phyloP scores from a whole-genome alignment of 2,113 vertebrate species.

The Microtus ochrogaster region DNA sequence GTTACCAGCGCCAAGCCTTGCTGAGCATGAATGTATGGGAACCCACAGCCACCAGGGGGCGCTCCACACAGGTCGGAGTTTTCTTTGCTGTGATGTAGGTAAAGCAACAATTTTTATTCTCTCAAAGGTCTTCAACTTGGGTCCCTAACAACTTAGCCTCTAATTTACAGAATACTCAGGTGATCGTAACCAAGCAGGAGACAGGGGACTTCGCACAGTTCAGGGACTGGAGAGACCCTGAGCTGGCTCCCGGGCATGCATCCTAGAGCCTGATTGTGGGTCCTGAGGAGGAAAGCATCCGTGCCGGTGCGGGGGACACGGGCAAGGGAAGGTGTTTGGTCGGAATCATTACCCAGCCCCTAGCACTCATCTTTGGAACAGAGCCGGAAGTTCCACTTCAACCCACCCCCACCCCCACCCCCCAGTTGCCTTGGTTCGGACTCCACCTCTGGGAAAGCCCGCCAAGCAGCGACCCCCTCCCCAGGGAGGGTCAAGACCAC shows the following conservation, averaged over 20 bases:
- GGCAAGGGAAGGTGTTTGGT: neutral
- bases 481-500: too few species aligned
- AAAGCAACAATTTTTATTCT: neutral
- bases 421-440: too few species aligned
- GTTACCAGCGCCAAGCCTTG: too few species aligned
- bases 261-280: neutral
- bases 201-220: neutral
- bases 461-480: too few species aligned
- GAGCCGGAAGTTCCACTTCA: too few species aligned
- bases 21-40: neutral
- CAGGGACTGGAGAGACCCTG: too few species aligned
- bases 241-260: neutral
- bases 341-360: too few species aligned
- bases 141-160: neutral
- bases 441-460: too few species aligned
- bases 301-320: too few species aligned
- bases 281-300: neutral
- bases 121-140: neutral
- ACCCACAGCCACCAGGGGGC: neutral
- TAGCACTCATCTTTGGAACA: too few species aligned
- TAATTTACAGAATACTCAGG: neutral
- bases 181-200: neutral
- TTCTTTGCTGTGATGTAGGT: neutral
- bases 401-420: too few species aligned
- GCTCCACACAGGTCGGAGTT: neutral